Percentiles rank a stretch among this genome's conserved stretches.
Evolutionary conservation across 2,113 vertebrate genomes (phyloP).

Genomic region (Tragulus kanchil): DNA sequence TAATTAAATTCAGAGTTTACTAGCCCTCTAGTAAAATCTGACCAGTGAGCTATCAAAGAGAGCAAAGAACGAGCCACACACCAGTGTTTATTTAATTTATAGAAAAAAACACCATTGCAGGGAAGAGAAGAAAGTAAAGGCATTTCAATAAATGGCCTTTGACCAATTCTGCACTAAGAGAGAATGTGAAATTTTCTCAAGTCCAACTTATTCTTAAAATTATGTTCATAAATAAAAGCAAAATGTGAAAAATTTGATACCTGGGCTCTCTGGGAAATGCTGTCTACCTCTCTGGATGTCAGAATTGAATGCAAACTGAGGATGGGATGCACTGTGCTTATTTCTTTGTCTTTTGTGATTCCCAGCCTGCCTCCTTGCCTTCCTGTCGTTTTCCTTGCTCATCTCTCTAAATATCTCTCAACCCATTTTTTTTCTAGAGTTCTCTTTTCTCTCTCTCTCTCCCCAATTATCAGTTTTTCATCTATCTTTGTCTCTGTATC

Average conservation of each 20-base stretch:
- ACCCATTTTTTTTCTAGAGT: neutral
- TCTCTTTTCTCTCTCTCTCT: neutral
- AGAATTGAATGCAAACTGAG: neutral
- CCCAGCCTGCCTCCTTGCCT: rapidly evolving
- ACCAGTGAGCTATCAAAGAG: neutral
- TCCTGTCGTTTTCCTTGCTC: neutral
- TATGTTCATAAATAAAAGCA: neutral
- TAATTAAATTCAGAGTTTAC: too few species aligned
- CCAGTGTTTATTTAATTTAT: neutral
- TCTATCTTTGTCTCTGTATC: neutral
- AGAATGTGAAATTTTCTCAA: neutral
- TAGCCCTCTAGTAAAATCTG: neutral
- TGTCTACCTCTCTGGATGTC: neutral
- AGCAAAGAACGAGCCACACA: neutral
- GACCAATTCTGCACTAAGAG: neutral
- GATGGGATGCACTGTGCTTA: neutral
- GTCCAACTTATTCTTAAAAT: neutral
- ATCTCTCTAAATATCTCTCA: neutral
- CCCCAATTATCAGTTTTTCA: neutral
- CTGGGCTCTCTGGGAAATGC: rapidly evolving
- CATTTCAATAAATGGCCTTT: neutral
- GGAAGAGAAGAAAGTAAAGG: neutral
- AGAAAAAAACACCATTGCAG: neutral
- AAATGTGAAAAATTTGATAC: too few species aligned
- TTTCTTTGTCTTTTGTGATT: neutral